A percentile compares a stretch with the other conserved stretches of the same genome.
Conservation (phyloP, 2,797 vertebrate species). For the Delichon dasypus region DNA sequence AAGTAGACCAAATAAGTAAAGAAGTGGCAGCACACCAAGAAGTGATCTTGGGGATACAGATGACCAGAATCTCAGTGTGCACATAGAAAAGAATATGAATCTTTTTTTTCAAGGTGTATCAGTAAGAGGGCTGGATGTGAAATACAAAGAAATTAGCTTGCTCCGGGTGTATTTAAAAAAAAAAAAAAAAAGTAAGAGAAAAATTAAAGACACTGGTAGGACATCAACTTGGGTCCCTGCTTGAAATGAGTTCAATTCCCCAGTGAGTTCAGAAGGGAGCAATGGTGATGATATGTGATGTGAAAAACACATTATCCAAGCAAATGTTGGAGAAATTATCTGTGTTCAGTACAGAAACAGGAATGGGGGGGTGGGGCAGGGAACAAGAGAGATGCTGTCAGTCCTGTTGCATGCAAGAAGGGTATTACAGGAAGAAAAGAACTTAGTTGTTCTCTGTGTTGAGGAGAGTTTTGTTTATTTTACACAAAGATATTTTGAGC, state of each 20-base stretch:
- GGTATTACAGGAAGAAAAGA: not conserved
- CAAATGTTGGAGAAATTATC: not conserved
- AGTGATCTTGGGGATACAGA: not conserved
- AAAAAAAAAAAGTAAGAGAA: not conserved
- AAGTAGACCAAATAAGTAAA: not conserved
- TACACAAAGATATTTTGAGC: not conserved
- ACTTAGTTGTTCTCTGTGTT: not conserved
- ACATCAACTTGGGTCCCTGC: not conserved
- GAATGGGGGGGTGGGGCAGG: not conserved
- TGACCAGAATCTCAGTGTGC: not conserved
- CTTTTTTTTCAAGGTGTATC: not conserved
- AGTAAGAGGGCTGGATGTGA: not conserved
- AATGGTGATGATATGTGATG: not conserved
- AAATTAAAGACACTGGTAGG: not conserved
- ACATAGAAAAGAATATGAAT: not conserved
- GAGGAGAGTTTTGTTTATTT: constrained; percentile 4
- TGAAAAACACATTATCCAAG: not conserved
- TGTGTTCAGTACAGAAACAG: not conserved
- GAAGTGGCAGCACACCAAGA: not conserved
- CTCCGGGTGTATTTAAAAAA: not conserved
- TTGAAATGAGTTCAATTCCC: not conserved
- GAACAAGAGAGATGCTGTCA: not conserved
- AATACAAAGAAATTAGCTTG: not conserved
- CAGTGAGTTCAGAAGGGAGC: not conserved
- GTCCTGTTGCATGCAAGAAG: not conserved